Conservation (phyloP, 2,113 vertebrate genomes). For the Petaurus breviceps region DNA sequence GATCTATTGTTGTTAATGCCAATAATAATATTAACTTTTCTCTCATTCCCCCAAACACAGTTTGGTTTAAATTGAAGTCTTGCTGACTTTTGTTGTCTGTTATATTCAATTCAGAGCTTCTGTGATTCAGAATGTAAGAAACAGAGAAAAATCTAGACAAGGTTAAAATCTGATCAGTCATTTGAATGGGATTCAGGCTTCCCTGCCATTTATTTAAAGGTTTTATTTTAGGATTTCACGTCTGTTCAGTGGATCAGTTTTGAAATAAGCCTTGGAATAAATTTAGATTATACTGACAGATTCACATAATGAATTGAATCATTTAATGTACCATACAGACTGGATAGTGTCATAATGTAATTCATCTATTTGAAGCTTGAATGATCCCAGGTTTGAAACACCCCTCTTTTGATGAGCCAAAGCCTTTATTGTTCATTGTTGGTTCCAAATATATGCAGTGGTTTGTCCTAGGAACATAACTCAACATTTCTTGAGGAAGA, state of each 20-base stretch:
- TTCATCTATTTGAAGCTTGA: constrained; percentile 16
- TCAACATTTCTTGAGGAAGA: constrained; percentile 21
- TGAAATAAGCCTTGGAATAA: constrained; percentile 46
- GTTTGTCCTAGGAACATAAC: constrained; percentile 1
- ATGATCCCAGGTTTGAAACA: constrained; percentile 46
- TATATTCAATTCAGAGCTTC: not conserved
- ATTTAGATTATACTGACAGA: constrained; percentile 10
- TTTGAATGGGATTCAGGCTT: constrained; percentile 26
- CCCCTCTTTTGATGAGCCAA: constrained; percentile 25
- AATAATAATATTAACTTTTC: not conserved
- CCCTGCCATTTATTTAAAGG: constrained; percentile 7
- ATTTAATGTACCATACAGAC: constrained; percentile 1
- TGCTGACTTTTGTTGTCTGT: constrained; percentile 39
- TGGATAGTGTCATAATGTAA: constrained; percentile 9
- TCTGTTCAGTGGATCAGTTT: constrained; percentile 24
- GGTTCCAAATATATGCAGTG: not conserved
- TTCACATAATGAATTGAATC: constrained; percentile 41
- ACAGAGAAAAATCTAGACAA: constrained; percentile 19
- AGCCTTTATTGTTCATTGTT: not conserved
- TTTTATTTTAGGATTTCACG: constrained; percentile 35
- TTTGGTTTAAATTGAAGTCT: constrained; percentile 38
- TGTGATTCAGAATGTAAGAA: constrained; percentile 37
- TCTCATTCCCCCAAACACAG: constrained; percentile 7
- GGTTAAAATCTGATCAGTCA: constrained; percentile 21
- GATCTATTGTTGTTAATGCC: not conserved